Evolutionary conservation across 2,888 invertebrate species (phyloP).

Genomic region (Cephus sareptanus): DNA sequence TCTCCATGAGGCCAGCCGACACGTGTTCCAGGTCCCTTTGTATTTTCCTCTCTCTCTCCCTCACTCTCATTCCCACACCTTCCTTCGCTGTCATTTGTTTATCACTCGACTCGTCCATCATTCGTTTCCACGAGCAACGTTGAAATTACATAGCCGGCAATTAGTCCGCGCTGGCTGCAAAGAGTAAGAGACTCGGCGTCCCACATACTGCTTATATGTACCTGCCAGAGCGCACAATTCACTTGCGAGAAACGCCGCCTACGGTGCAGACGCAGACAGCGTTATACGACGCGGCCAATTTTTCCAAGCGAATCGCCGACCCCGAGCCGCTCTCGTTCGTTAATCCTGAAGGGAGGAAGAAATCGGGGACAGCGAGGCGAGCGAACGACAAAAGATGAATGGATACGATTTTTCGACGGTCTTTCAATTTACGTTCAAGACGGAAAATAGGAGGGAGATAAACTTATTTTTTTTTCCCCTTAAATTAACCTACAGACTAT

Average conservation of each 20-base stretch:
- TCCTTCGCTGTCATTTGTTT: not conserved
- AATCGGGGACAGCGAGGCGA: not conserved
- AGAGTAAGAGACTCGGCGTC: not conserved
- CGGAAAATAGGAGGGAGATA: not conserved
- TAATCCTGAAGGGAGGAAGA: not conserved
- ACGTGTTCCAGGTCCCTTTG: not conserved
- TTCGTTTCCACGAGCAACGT: not conserved
- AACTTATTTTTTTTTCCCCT: not conserved
- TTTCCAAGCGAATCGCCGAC: not conserved
- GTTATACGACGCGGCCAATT: not conserved
- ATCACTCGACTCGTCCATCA: not conserved
- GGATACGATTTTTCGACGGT: not conserved
- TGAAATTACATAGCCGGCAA: not conserved
- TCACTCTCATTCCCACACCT: not conserved
- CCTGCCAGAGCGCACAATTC: not conserved
- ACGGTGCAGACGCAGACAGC: not conserved
- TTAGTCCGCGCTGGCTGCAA: not conserved
- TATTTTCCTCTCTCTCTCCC: not conserved
- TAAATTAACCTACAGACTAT: not conserved
- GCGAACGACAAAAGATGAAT: not conserved
- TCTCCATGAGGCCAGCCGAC: not conserved
- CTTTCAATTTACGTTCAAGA: not conserved
- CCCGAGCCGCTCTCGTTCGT: not conserved
- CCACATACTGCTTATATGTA: not conserved
- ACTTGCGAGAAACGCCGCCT: not conserved